A percentile compares a stretch with the other conserved stretches of the same genome.
Conservation (phyloP, 2,888 invertebrate species). For the Quadroppia sp. region DNA sequence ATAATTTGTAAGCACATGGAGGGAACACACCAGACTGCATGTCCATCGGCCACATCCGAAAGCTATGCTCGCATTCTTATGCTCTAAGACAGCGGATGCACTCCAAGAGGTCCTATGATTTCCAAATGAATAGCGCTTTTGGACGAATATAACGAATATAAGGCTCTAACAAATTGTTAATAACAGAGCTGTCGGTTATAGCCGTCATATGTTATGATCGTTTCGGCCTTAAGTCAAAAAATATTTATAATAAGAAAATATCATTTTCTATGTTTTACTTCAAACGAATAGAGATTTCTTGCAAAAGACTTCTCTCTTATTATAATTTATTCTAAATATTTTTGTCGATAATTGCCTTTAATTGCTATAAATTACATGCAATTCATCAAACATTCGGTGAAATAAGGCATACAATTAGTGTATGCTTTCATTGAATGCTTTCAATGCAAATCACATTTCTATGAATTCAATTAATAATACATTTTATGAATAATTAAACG, state of each 20-base stretch:
- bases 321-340: neutral
- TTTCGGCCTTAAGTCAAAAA: neutral
- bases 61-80: neutral
- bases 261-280: neutral
- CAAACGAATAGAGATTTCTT: neutral
- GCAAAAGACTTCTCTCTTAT: neutral
- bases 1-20: neutral
- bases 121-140: conserved; percentile 6
- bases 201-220: neutral
- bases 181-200: conserved; percentile 17
- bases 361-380: neutral
- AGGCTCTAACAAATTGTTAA: conserved; percentile 21
- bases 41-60: conserved; percentile 32
- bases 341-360: neutral
- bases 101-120: neutral
- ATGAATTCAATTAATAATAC: too few species aligned
- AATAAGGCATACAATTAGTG: neutral
- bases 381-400: neutral
- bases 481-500: too few species aligned
- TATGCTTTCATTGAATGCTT: too few species aligned
- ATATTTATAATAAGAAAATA: conserved; percentile 2
- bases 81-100: neutral
- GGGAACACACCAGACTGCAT: conserved; percentile 4
- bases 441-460: too few species aligned
- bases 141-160: conserved; percentile 3